These are phyloP conservation scores for Bambusicola thoracicus DNA, from an alignment of 2,113 vertebrate genomes.

Conservation along the genomic window DNA sequence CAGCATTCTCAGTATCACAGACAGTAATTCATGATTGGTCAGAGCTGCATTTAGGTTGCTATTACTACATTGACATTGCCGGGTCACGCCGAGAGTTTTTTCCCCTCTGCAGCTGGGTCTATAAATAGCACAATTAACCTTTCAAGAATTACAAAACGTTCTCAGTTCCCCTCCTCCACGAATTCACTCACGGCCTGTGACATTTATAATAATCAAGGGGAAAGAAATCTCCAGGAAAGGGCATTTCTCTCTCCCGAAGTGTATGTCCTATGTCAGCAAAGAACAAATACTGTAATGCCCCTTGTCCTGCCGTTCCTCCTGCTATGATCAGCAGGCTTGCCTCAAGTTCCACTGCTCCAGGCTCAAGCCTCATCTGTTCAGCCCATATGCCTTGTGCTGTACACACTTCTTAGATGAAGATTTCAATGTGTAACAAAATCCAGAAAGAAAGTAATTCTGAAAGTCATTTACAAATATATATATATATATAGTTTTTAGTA, in stretches of 20 bases:
- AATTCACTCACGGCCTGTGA: slow-evolving; percentile 50
- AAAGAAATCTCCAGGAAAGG: background rate
- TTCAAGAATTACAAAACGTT: slow-evolving; percentile 78
- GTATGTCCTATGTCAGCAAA: background rate
- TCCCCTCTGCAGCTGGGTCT: slow-evolving; percentile 74
- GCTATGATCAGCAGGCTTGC: background rate
- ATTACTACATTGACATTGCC: slow-evolving; percentile 76
- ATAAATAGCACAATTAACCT: slow-evolving; percentile 86
- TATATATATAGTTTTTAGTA: background rate
- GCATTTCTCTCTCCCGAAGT: slow-evolving; percentile 18
- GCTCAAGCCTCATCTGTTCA: too few species aligned
- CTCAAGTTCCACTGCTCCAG: background rate
- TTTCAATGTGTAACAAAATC: slow-evolving; percentile 35
- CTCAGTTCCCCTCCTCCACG: slow-evolving; percentile 50
- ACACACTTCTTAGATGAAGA: background rate
- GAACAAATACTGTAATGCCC: background rate
- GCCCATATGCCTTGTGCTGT: slow-evolving; percentile 41
- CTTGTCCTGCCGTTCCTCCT: background rate
- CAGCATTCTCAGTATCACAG: slow-evolving; percentile 80
- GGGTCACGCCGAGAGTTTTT: slow-evolving; percentile 74
- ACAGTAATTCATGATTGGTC: slow-evolving; percentile 86
- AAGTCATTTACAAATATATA: background rate
- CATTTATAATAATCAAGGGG: slow-evolving; percentile 48
- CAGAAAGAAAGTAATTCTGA: background rate
- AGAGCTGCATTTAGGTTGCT: slow-evolving; percentile 81